These are phyloP conservation scores for Strix occidentalis DNA, from an alignment of 2,797 vertebrate species.

Conservation along the genomic window DNA sequence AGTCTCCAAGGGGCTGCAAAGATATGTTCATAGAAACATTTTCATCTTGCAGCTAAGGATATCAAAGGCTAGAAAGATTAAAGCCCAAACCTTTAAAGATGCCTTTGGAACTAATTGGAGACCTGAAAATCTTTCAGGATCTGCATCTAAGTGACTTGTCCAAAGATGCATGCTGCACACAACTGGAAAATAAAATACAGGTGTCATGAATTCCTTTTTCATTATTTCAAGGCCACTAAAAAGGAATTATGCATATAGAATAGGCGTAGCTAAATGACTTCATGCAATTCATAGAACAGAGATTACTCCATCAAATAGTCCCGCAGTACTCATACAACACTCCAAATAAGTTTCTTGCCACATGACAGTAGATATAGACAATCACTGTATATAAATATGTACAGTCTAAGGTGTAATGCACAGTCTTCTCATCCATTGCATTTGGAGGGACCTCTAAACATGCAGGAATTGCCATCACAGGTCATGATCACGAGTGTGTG, in stretches of 20 bases:
- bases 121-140: conserved; percentile 15
- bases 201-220: not conserved
- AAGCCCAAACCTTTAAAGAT: conserved; percentile 21
- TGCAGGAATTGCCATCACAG: not conserved
- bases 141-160: not conserved
- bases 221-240: not conserved
- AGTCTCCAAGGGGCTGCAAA: not conserved
- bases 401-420: not conserved
- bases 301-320: not conserved
- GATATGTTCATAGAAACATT: not conserved
- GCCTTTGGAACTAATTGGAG: conserved; percentile 7
- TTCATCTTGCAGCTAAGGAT: conserved; percentile 8
- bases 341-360: not conserved
- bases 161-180: not conserved
- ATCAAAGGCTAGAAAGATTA: conserved; percentile 36
- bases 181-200: not conserved
- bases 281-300: not conserved
- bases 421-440: not conserved
- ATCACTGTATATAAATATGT: not conserved
- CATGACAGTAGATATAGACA: not conserved
- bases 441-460: not conserved
- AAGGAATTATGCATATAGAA: not conserved
- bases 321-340: not conserved
- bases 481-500: fast-evolving
- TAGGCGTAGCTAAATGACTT: not conserved